Base-by-base conservation (phyloP, 2,113 vertebrate genomes). In the Cyphomyrus discorhynchus region DNA sequence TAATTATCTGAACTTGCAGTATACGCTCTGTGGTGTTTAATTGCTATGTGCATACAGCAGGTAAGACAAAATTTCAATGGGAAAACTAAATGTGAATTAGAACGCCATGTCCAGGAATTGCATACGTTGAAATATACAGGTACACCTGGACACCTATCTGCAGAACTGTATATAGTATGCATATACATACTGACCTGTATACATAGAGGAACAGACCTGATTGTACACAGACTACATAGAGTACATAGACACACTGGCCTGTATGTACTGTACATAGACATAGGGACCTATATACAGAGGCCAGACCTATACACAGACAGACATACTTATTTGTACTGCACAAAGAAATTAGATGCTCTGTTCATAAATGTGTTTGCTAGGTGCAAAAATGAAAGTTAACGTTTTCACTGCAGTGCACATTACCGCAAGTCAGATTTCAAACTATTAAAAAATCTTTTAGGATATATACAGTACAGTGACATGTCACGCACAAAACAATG, bases 1-100 rank as follows among this genome's bases (percentile, higher is more conserved):
- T 70, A 89, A 89, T 90, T 87, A 91, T 86, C 77, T 70, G 27
- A 85, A 66, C 27, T 89, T 52, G n/a, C 42, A 80, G 31, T 11
- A 42, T 42, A 83, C 19, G 88, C 89, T 31, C 8, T 45, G 80
- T 58, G 53, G 46, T n/a, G 24, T 82, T 88, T 58, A 35, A 27
- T 58, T 35, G 17, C 19, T 88, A 58, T 19, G 35, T n/a, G 56
- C 31, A 21, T 31, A 45, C 3, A 46, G 27, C 27, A 53, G n/a
- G 31, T 53, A 53, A 19, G 50, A 56, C 10, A 31, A 9, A 52
- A 52, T 84, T n/a, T 24, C 42, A 47, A 45, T 53, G n/a, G 49
- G 47, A 19, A 31, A 53, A 35, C 4, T 15, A 53, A 31, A 31
- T 31, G 3, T n/a, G 5, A 52, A 27, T 45, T 47, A 46, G n/a